Conservation (phyloP, 2,113 vertebrate species). For the Trogon surrucura region DNA sequence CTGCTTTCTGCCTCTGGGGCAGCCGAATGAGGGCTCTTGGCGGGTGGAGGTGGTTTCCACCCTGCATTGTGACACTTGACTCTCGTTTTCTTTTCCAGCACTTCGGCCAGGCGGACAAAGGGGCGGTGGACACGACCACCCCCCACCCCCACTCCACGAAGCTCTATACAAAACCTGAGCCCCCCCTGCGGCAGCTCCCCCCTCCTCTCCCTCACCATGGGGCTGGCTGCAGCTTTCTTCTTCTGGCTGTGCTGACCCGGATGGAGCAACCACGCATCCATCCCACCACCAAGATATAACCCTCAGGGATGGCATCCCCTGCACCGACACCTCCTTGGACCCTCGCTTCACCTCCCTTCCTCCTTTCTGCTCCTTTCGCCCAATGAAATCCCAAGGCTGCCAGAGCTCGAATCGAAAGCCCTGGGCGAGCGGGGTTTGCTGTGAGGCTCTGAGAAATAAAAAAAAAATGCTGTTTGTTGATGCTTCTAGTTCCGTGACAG, state of each 20-base stretch:
- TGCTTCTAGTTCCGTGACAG: too few relatives aligned
- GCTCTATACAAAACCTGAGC: rapidly evolving
- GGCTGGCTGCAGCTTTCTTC: not conserved
- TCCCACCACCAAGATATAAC: rapidly evolving
- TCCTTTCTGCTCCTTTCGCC: too few relatives aligned
- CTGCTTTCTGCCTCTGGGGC: not conserved
- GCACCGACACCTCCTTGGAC: not conserved
- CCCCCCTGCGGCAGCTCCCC: rapidly evolving
- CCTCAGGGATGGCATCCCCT: not conserved
- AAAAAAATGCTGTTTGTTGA: too few relatives aligned
- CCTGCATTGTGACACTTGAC: too few relatives aligned
- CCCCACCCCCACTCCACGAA: rapidly evolving
- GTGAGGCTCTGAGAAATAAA: too few relatives aligned
- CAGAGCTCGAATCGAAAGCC: too few relatives aligned
- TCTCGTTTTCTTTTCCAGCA: not conserved
- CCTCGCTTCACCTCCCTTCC: not conserved
- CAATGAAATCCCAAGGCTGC: too few relatives aligned
- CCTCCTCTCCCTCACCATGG: not conserved
- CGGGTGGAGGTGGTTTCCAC: too few relatives aligned
- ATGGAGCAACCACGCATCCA: rapidly evolving
- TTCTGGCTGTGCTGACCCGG: not conserved
- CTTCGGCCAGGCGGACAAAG: rapidly evolving
- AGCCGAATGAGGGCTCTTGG: rapidly evolving
- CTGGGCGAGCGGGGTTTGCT: too few relatives aligned
- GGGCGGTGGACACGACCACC: rapidly evolving